Evolutionary conservation across 2,888 invertebrate genomes (phyloP).

Genomic region (Plebejus melissa): DNA sequence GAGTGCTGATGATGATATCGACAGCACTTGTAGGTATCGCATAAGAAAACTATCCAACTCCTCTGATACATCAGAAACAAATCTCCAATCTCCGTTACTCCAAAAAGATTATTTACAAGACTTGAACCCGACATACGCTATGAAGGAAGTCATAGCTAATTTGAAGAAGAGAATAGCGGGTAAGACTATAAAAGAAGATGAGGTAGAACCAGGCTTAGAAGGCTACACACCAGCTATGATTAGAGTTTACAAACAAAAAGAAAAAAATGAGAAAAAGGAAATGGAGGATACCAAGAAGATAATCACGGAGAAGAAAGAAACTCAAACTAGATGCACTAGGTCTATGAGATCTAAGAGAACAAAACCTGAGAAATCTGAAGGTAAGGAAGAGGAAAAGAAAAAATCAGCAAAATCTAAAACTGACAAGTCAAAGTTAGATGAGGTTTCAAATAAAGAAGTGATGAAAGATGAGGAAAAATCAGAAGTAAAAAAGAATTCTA

Average conservation of each 20-base stretch:
- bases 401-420: slow-evolving; percentile 23
- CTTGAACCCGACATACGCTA: slow-evolving; percentile 84
- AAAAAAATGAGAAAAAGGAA: slow-evolving; percentile 66
- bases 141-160: slow-evolving; percentile 82
- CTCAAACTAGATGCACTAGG: slow-evolving; percentile 48
- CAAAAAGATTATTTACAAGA: slow-evolving; percentile 69
- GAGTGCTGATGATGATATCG: slow-evolving; percentile 56
- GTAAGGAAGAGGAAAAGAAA: slow-evolving; percentile 24
- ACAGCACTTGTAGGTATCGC: slow-evolving; percentile 64
- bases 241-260: slow-evolving; percentile 66
- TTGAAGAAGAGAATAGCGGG: slow-evolving; percentile 76
- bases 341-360: slow-evolving; percentile 43
- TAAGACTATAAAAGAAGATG: slow-evolving; percentile 55
- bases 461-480: not conserved
- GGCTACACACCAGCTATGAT: slow-evolving; percentile 80
- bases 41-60: slow-evolving; percentile 68
- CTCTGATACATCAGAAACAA: slow-evolving; percentile 57
- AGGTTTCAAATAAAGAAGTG: not conserved
- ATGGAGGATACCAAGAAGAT: slow-evolving; percentile 51
- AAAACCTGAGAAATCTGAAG: not conserved
- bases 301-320: slow-evolving; percentile 41
- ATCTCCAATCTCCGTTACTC: slow-evolving; percentile 55
- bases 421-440: not conserved
- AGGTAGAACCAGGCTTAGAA: slow-evolving; percentile 45
- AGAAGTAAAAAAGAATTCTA: not conserved